Percentiles rank a stretch among this genome's conserved stretches.
These are phyloP conservation scores for Brachypodius melanocephalos DNA, from an alignment of 2,113 vertebrate genomes.

Conservation along the genomic window DNA sequence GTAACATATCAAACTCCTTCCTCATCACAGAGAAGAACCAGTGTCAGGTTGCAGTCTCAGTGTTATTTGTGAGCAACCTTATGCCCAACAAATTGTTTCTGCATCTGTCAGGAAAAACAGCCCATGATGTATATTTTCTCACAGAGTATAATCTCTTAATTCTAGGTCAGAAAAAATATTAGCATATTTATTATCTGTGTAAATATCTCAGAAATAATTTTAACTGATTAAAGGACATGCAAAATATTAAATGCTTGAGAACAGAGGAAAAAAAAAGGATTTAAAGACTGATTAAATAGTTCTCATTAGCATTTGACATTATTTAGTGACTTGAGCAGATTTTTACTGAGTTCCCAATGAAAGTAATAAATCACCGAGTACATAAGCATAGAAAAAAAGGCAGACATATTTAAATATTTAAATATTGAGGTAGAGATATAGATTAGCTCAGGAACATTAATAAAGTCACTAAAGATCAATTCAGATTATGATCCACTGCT, in stretches of 20 bases:
- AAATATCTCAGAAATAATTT: neutral
- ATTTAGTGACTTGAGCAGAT: neutral
- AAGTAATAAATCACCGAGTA: neutral
- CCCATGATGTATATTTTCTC: neutral
- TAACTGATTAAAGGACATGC: neutral
- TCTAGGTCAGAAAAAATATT: neutral
- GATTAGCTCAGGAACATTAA: neutral
- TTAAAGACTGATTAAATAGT: neutral
- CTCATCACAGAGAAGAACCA: neutral
- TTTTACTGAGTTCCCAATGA: neutral
- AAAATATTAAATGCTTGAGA: neutral
- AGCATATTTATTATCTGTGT: neutral
- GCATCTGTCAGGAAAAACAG: neutral
- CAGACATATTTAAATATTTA: neutral
- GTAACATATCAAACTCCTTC: neutral
- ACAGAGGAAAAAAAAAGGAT: neutral
- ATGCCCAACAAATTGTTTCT: neutral
- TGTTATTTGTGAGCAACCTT: neutral
- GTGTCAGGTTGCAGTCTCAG: neutral
- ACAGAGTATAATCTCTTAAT: neutral
- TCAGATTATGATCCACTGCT: neutral
- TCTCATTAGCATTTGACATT: neutral
- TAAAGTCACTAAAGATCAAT: neutral
- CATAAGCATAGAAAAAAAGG: neutral
- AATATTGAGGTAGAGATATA: neutral